Evolutionary conservation across 2,797 vertebrate species (phyloP), one percentile per base, ranked within the genome.

Genomic region (Dryobates pubescens): DNA sequence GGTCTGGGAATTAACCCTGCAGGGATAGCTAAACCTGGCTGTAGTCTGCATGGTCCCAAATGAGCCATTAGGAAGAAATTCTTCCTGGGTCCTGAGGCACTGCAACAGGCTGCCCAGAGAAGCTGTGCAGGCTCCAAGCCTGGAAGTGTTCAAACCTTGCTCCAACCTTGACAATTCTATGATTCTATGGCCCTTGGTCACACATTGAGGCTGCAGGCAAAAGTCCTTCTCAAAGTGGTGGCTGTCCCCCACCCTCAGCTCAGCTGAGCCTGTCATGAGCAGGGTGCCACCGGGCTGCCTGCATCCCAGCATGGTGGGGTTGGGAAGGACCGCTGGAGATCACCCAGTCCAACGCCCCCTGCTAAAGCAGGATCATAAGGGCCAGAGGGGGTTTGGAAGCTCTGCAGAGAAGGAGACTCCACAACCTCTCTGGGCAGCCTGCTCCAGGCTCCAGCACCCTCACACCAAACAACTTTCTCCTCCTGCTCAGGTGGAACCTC

Each of bases 191-290:
- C 49, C 22, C 47, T 23, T 49, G 47, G 47, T 49, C 22, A 49
- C 22, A 49, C 47, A 22, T 83, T n/a, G 9, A 53, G n/a, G 23
- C 41, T 64, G 49, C 3, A 5, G 6, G 5, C 19, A 23, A 5
- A 27, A 7, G 3, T 13, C 26, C 54, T 7, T 0, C 0, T 17
- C 38, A 27, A 5, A 47, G 16, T 0, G 7, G 80, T 43, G 2
- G 19, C 34, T 0, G 17, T 0, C 11, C 9, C 36, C 70, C 1
- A 8, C 38, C 41, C 24, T 41, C 72, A 2, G 30, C 17, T 17
- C 26, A 7, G 45, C 1, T 5, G 0, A 5, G 9, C 4, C 54
- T 17, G 30, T 1, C 17, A 1, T 3, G 2, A 29, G 53, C 2
- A 17, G 32, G 43, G 75, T 10, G 59, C 26, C 0, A 5, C 47